These are phyloP conservation scores for Drosophila bifasciata DNA, from an alignment of 1,140 invertebrate genomes.

Conservation along the genomic window DNA sequence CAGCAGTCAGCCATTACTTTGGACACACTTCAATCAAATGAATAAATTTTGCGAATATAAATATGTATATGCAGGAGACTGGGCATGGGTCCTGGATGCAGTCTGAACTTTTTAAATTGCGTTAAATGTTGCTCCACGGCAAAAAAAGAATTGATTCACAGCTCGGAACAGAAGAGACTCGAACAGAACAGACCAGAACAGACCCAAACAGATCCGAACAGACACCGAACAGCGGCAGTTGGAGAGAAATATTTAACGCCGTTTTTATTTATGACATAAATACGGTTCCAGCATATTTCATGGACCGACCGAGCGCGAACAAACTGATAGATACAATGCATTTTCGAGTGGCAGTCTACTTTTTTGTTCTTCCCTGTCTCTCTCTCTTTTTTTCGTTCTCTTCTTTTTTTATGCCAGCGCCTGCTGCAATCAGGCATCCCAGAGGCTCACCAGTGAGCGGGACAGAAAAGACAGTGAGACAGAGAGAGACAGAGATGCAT, in stretches of 20 bases:
- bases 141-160: slow-evolving; percentile 52
- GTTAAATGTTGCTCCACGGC: slow-evolving; percentile 67
- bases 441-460: background rate
- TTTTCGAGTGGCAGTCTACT: slow-evolving; percentile 62
- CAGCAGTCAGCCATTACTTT: slow-evolving; percentile 12
- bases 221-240: slow-evolving; percentile 19
- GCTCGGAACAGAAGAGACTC: too few species aligned
- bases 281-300: slow-evolving; percentile 71
- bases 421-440: slow-evolving; percentile 56
- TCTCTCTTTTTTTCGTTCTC: slow-evolving; percentile 9
- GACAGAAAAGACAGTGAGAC: too few species aligned
- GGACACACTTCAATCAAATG: slow-evolving; percentile 34
- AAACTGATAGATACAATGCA: slow-evolving; percentile 79
- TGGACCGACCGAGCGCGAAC: slow-evolving; percentile 52
- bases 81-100: slow-evolving; percentile 11
- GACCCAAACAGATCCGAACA: too few species aligned
- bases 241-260: slow-evolving; percentile 71
- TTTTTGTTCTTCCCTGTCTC: slow-evolving; percentile 2
- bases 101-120: slow-evolving; percentile 65
- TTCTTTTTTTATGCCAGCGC: slow-evolving; percentile 37
- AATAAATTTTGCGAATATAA: slow-evolving; percentile 44
- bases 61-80: background rate
- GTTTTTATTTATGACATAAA: slow-evolving; percentile 80
- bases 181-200: too few species aligned
- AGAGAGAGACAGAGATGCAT: slow-evolving; percentile 52